Conservation (phyloP, 2,113 vertebrate genomes). For the Pitta sordida region DNA sequence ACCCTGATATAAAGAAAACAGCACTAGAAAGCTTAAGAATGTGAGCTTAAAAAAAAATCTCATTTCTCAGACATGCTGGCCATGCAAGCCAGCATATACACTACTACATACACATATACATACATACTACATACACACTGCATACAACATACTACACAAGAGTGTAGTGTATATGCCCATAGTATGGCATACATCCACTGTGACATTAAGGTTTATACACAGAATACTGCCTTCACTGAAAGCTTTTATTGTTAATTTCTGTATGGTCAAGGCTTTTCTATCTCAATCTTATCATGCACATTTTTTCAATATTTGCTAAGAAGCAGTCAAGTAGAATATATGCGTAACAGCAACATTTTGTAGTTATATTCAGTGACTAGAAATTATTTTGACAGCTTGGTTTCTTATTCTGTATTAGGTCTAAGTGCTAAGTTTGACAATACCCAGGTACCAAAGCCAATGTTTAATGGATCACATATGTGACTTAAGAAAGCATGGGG, state of each 20-base stretch:
- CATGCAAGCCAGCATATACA: no score
- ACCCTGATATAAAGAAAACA: background rate
- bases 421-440: background rate
- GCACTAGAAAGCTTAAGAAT: background rate
- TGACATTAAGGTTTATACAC: background rate
- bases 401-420: background rate
- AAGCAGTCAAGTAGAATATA: background rate
- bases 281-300: background rate
- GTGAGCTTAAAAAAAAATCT: background rate
- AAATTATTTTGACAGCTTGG: background rate
- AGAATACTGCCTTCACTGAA: background rate
- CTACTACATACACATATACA: no score
- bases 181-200: background rate
- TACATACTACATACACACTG: no score
- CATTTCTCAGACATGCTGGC: background rate
- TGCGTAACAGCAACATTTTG: background rate
- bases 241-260: background rate
- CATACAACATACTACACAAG: no score
- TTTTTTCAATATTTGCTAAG: background rate
- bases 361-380: background rate
- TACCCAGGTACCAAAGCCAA: background rate
- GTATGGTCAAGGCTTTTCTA: background rate
- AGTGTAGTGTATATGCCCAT: background rate
- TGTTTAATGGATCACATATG: slow-evolving; percentile 12
- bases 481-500: background rate